Base-by-base conservation (phyloP, 2,797 vertebrate species). In the Rhabdophis nuchalis region DNA sequence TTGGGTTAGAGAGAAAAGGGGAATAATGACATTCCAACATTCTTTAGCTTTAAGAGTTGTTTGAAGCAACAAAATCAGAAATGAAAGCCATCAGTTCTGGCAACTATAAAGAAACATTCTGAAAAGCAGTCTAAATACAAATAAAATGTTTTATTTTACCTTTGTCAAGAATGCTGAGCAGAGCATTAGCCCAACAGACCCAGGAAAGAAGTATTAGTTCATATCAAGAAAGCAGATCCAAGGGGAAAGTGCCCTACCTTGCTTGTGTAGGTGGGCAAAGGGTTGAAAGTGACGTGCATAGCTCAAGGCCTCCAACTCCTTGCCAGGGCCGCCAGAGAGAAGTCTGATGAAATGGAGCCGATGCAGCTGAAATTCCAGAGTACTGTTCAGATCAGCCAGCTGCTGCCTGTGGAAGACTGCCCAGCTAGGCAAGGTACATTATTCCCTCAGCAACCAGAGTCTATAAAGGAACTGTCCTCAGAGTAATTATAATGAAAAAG, bases 281-380 rank as follows among this genome's bases (percentile, higher is more conserved):
- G 98, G 98, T 96, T 99, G 98, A 94, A 99, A 99, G 94, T 98
- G 98, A 64, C 98, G 97, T 53, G 98, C 98, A 0, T 99, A 99
- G 96, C 98, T 98, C 95, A 99, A 97, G 13, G 98, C 98, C 95
- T 99, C 98, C 95, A 98, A 97, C 96, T 99, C 98, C 96, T 98
- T 99, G 95, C 96, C 56, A 0, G 98, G 98, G 86, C 98, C 98
- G 0, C 98, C 98, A 6, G 98, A 97, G 61, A 99, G 98, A 92
- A 99, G 97, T 87, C 98, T 98, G 96, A 99, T 99, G 95, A 99
- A 99, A 96, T 98, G 98, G 92, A 99, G 97, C 85, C 98, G 98
- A 95, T 99, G 98, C 93, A 99, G 96, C 96, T 98, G 98, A 97
- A 99, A 99, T 95, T 99, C 98, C 96, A 99, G 96, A 89, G 98